Evolutionary conservation across 2,888 invertebrate genomes (phyloP), one percentile per base, ranked within the genome.

Genomic region (Nematopogon swammerdamellus): DNA sequence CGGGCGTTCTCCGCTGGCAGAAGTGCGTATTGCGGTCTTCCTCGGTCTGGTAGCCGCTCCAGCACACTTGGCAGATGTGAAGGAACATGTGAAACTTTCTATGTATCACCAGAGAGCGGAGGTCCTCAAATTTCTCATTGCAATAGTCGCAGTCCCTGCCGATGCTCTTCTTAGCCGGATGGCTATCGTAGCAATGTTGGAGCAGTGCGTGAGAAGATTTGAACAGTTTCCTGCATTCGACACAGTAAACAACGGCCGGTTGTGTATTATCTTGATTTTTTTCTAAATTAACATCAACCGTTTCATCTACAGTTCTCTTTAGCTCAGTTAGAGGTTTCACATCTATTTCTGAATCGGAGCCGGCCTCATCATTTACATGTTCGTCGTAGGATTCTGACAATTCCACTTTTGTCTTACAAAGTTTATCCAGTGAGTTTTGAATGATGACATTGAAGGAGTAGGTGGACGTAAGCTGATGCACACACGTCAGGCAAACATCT

Each of bases 141-240:
- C 80, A 80, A 53, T 71, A 79, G 45, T 76, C 69, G 60, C 80
- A 80, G 52, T 72, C 70, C 54, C 77, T 62, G 0, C 80, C 80
- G 1, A 62, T 52, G 2, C 56, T 46, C 5, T 63, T 69, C 55
- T 71, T 73, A 0, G 64, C 57, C 2, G 71, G 63, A 57, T 80
- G 80, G 45, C 57, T 65, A n/a, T 57, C 65, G 3, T 52, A 53
- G 50, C 75, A 79, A 54, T 80, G 80, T 42, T 70, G 64, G 47
- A 56, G 64, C 0, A 80, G 56, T 2, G 60, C 55, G 53, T 64
- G 64, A 0, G 61, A 56, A 1, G 70, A 68, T 50, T 59, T 52
- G 52, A 74, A 77, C 49, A 71, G 64, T 1, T 60, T 59, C 60
- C 77, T 77, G 53, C 79, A 79, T 59, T 75, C 73, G 2, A 73